Percentiles rank a stretch among this genome's conserved stretches.
Evolutionary conservation across 2,888 invertebrate genomes (phyloP).

Genomic region (Graphium colonna): DNA sequence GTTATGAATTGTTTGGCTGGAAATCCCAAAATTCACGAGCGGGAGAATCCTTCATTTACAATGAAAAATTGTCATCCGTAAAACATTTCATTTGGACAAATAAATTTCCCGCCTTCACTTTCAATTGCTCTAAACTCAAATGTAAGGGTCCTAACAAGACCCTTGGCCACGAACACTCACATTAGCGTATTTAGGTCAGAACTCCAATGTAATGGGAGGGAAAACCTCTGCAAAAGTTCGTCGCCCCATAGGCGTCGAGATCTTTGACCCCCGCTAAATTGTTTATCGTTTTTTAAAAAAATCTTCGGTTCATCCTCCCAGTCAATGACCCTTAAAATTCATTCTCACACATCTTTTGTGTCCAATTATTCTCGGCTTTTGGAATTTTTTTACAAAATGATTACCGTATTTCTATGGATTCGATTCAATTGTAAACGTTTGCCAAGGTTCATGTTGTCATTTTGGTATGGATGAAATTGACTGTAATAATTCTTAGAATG

Average conservation of each 20-base stretch:
- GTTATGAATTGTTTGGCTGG: too few relatives aligned
- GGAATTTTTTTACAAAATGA: not conserved
- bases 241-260: constrained; percentile 32
- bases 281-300: not conserved
- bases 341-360: constrained; percentile 1
- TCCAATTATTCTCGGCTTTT: constrained; percentile 1
- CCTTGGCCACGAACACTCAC: not conserved
- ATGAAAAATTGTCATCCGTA: too few relatives aligned
- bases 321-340: constrained; percentile 10
- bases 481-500: too few relatives aligned
- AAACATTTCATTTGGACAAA: too few relatives aligned
- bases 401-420: constrained; percentile 4
- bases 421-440: not conserved
- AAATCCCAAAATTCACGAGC: too few relatives aligned
- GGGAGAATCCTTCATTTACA: too few relatives aligned
- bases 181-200: constrained; percentile 14
- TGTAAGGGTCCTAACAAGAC: too few relatives aligned
- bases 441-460: too few relatives aligned
- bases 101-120: too few relatives aligned
- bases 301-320: not conserved
- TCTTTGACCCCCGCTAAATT: constrained; percentile 38
- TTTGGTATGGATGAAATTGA: too few relatives aligned
- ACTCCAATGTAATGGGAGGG: constrained; percentile 5
- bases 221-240: constrained; percentile 31
- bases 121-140: too few relatives aligned